Percentiles rank a stretch among this genome's conserved stretches.
phyloP scores from a whole-genome alignment of 2,797 vertebrate genomes.

The Enteromius viviparus region DNA sequence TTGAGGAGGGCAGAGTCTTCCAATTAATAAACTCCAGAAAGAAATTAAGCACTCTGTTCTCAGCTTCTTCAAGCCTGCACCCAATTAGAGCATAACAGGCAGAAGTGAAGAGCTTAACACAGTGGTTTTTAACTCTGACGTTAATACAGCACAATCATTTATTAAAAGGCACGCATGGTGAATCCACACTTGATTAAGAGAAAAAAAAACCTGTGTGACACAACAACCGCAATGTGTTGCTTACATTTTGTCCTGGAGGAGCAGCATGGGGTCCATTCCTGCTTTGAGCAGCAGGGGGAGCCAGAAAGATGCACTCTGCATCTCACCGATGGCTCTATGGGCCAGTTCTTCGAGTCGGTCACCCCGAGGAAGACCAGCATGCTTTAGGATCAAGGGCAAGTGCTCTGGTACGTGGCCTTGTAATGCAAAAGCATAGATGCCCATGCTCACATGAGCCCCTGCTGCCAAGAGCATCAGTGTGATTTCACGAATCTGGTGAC shows the following conservation, averaged over 20 bases:
- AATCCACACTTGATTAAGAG: conserved; percentile 38
- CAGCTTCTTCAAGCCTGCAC: conserved; percentile 67
- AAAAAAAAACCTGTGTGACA: not conserved
- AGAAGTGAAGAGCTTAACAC: conserved; percentile 43
- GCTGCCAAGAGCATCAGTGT: conserved; percentile 67
- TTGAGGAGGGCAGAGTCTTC: conserved; percentile 63
- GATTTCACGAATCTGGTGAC: conserved; percentile 57
- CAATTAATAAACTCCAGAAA: conserved; percentile 78
- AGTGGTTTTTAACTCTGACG: conserved; percentile 16
- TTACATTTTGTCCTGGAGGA: conserved; percentile 71
- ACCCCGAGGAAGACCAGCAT: conserved; percentile 64
- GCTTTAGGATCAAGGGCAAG: conserved; percentile 69
- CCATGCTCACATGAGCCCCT: conserved; percentile 67
- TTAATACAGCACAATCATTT: conserved; percentile 32
- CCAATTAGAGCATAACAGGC: conserved; percentile 52
- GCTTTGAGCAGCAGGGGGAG: conserved; percentile 72
- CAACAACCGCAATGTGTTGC: conserved; percentile 11
- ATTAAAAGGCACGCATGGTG: conserved; percentile 28
- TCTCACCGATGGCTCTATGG: conserved; percentile 58
- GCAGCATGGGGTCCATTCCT: conserved; percentile 71
- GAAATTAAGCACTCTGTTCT: conserved; percentile 70
- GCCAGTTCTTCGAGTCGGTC: conserved; percentile 59
- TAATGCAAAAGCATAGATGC: conserved; percentile 53
- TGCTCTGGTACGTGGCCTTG: conserved; percentile 58
- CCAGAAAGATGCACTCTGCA: conserved; percentile 67